Conservation (phyloP, 2,888 invertebrate genomes). For the Leucophora obtusa region DNA sequence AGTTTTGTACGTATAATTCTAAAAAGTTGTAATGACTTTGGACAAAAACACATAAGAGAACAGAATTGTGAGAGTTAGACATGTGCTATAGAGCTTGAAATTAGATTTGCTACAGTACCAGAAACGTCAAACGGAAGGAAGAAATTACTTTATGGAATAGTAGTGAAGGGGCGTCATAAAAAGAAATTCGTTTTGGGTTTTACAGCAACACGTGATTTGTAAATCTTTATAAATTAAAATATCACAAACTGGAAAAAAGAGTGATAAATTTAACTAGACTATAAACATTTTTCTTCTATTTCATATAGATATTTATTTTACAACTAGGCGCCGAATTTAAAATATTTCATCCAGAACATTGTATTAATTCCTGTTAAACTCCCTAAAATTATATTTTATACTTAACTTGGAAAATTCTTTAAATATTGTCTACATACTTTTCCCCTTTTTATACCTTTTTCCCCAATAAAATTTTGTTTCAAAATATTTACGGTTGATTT, state of each 20-base stretch:
- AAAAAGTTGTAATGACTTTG: neutral
- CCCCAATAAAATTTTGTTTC: neutral
- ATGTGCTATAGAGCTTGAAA: conserved; percentile 65
- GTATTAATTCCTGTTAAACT: neutral
- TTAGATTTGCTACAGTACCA: conserved; percentile 54
- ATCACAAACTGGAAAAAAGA: neutral
- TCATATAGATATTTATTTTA: neutral
- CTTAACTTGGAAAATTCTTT: no score
- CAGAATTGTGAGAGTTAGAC: conserved; percentile 16
- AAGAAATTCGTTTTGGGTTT: conserved; percentile 50
- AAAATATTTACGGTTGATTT: conserved; percentile 53
- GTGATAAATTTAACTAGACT: neutral
- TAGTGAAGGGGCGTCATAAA: neutral
- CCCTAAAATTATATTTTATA: neutral
- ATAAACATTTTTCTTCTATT: neutral
- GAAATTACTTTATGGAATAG: neutral
- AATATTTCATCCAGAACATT: neutral
- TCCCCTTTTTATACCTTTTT: neutral
- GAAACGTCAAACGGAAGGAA: conserved; percentile 4
- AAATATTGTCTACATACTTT: neutral
- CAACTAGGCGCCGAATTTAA: neutral
- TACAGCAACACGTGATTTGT: conserved; percentile 48
- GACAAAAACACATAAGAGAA: neutral
- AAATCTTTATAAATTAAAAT: conserved; percentile 8
- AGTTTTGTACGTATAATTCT: neutral